Evolutionary conservation across 1,140 invertebrate species (phyloP).

Genomic region (Polyergus mexicanus): DNA sequence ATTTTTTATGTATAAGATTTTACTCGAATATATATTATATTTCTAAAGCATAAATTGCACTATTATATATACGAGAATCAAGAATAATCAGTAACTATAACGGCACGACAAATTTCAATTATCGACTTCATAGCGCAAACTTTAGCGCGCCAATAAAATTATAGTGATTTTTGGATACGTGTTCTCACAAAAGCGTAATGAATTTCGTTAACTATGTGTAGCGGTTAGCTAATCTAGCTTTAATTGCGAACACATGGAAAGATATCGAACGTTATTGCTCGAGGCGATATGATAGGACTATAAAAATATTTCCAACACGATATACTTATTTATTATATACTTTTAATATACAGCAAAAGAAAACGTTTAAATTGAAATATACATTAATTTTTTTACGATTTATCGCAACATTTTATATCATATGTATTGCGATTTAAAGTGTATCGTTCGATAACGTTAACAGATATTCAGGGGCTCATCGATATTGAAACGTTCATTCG

Average conservation of each 20-base stretch:
- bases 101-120: constrained; percentile 42
- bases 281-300: background rate
- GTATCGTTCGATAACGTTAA: background rate
- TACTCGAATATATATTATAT: background rate
- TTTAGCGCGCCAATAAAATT: constrained; percentile 46
- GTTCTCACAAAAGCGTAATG: constrained; percentile 57
- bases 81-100: constrained; percentile 35
- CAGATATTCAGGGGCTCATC: constrained; percentile 12
- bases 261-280: constrained; percentile 37
- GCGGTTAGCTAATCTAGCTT: constrained; percentile 27
- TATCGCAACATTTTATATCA: background rate
- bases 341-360: background rate
- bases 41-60: constrained; percentile 14
- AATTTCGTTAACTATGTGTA: constrained; percentile 54
- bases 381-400: background rate
- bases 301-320: constrained; percentile 8
- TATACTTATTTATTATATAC: background rate
- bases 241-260: constrained; percentile 31
- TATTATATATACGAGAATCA: constrained; percentile 16
- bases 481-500: constrained; percentile 45
- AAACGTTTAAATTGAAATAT: background rate
- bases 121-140: constrained; percentile 23
- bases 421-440: background rate
- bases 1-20: background rate
- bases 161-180: constrained; percentile 36